A percentile compares a stretch with the other conserved stretches of the same genome.
phyloP scores from a whole-genome alignment of 2,797 vertebrate species.

The Tokudaia muenninki region DNA sequence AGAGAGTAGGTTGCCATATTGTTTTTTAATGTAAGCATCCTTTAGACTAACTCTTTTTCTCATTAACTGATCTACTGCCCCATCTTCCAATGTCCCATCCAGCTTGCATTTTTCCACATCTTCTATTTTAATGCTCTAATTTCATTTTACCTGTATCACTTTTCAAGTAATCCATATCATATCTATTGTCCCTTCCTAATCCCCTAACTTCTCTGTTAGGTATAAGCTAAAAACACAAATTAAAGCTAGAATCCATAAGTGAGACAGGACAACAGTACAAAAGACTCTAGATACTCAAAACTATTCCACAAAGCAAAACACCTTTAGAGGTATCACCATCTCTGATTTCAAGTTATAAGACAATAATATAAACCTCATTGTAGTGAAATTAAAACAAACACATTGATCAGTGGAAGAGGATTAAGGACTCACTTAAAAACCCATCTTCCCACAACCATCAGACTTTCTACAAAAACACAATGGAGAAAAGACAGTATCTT shows the following conservation, averaged over 20 bases:
- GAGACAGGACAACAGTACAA: background rate
- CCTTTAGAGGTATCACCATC: background rate
- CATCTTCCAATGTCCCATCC: background rate
- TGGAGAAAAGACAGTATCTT: background rate
- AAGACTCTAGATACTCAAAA: background rate
- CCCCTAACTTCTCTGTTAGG: background rate
- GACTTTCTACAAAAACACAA: background rate
- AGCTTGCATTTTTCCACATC: background rate
- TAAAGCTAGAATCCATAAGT: background rate
- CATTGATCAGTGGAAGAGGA: background rate
- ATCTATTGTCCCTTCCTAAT: background rate
- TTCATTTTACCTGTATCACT: background rate
- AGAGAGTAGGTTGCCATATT: background rate
- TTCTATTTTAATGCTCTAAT: background rate
- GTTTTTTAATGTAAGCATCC: background rate
- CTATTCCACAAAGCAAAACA: too few species aligned
- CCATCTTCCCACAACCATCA: too few species aligned
- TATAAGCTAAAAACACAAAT: background rate
- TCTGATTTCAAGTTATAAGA: background rate
- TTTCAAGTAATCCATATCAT: background rate
- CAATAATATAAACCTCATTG: background rate
- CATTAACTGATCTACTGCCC: background rate
- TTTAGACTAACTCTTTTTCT: background rate
- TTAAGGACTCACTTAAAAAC: background rate
- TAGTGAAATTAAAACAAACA: too few species aligned